phyloP scores from a whole-genome alignment of 1,140 invertebrate genomes.

The Heliconius congener region DNA sequence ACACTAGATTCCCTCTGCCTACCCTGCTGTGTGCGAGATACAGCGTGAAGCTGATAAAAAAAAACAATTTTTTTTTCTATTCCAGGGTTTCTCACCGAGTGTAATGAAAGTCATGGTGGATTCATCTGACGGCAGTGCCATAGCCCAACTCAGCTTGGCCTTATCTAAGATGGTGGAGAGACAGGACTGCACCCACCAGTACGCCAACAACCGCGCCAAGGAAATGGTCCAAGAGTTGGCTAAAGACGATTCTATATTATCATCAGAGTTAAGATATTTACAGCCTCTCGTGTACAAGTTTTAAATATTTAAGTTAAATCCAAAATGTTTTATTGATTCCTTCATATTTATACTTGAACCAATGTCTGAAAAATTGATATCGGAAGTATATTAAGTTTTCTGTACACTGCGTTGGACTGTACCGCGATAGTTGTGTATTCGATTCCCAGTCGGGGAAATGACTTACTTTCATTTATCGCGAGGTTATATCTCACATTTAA shows the following conservation, averaged over 20 bases:
- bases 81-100: constrained; percentile 80
- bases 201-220: constrained; percentile 79
- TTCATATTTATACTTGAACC: background rate
- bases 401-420: too few relatives aligned
- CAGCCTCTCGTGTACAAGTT: constrained; percentile 69
- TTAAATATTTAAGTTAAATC: constrained; percentile 26
- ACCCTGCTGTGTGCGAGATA: too few relatives aligned
- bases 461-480: too few relatives aligned
- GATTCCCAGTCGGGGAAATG: too few relatives aligned
- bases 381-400: too few relatives aligned
- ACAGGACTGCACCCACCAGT: constrained; percentile 76
- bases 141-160: constrained; percentile 75
- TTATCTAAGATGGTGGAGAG: constrained; percentile 79
- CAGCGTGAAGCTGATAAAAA: too few relatives aligned
- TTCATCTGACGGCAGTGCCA: constrained; percentile 74
- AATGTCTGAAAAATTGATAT: background rate
- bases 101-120: constrained; percentile 76
- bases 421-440: background rate
- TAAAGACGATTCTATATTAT: constrained; percentile 76
- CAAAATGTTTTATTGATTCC: background rate
- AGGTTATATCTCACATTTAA: too few relatives aligned
- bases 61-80: background rate
- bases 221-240: constrained; percentile 78
- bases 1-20: too few relatives aligned
- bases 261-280: constrained; percentile 75